Evolutionary conservation across 2,113 vertebrate genomes (phyloP), one percentile per base, ranked within the genome.

Genomic region (Echinops telfairi): DNA sequence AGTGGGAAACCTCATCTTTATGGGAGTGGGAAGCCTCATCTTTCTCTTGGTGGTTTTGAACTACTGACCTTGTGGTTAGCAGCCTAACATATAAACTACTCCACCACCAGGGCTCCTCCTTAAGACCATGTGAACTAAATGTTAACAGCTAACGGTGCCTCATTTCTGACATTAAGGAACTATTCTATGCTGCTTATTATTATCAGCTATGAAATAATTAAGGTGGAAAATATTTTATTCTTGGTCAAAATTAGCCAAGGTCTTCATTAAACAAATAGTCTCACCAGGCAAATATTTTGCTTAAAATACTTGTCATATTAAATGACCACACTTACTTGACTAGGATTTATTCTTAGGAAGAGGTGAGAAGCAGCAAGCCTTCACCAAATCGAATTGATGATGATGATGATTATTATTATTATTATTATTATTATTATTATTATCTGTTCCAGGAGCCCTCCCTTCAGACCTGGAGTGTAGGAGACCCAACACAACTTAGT

Each of bases 181-280:
- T 53, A 10, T 53, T 71, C 68, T 16, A 71, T 75, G 38, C 82
- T 91, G 47, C n/a, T 60, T 73, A 64, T 79, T 85, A 60, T 43
- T 47, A 71, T 53, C 20, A 86, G 22, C 83, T 78, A 79, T 15
- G 11, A 71, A 31, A 68, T 43, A 40, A 31, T 71, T 15, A 19
- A 17, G 23, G 7, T 38, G 31, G 36, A 68, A 36, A 83, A 64
- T 31, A 68, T 40, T 19, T 68, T 20, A 66, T 47, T 88, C 70
- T 66, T 88, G 43, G 91, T n/a, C 23, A 88, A 95, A 88, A 83
- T 17, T 36, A 87, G 62, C 33, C 33, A 68, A 95, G 47, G 47
- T 53, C 47, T 11, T 53, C 47, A 82, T 78, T 87, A 29, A 17
- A 82, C 83, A 20, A 82, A 53, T 11, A 79, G 15, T 58, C 7